Percentiles rank a stretch among this genome's conserved stretches.
Evolutionary conservation across 2,888 invertebrate species (phyloP).

Genomic region (Zhuqinia jingwanae): DNA sequence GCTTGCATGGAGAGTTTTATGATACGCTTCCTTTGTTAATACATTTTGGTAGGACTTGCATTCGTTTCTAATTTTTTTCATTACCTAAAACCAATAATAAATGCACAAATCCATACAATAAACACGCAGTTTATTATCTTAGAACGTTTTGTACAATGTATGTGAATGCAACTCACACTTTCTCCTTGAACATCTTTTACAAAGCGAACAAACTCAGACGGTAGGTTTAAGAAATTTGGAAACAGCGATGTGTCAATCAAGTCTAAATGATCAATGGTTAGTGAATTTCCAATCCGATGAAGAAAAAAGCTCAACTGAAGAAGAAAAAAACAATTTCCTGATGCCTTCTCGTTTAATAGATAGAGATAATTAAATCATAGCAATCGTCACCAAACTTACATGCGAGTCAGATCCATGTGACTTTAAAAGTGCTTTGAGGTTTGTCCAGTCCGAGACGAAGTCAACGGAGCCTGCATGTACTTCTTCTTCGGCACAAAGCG

Average conservation of each 20-base stretch:
- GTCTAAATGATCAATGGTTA: slow-evolving; percentile 59
- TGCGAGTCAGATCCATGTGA: slow-evolving; percentile 26
- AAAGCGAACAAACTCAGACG: slow-evolving; percentile 15
- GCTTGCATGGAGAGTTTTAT: slow-evolving; percentile 41
- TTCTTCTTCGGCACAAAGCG: background rate
- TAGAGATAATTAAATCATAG: no score
- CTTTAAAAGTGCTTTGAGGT: slow-evolving; percentile 43
- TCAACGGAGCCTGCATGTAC: background rate
- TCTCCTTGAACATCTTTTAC: slow-evolving; percentile 3
- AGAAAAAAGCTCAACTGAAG: slow-evolving; percentile 55
- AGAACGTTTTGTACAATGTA: no score
- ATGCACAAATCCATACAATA: no score
- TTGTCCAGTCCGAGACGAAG: slow-evolving; percentile 57
- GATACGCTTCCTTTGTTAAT: slow-evolving; percentile 44
- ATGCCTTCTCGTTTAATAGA: no score
- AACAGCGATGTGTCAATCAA: background rate
- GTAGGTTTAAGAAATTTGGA: slow-evolving; percentile 16
- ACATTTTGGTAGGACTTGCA: slow-evolving; percentile 31
- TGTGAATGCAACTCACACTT: slow-evolving; percentile 29
- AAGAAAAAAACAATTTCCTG: no score
- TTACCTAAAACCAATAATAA: background rate
- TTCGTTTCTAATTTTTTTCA: slow-evolving; percentile 3
- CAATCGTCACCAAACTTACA: no score
- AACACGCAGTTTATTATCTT: background rate
- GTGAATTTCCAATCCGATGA: slow-evolving; percentile 55